A percentile compares a stretch with the other conserved stretches of the same genome.
These are phyloP conservation scores for Parnassius glacialis DNA, from an alignment of 2,888 invertebrate genomes.

Conservation along the genomic window DNA sequence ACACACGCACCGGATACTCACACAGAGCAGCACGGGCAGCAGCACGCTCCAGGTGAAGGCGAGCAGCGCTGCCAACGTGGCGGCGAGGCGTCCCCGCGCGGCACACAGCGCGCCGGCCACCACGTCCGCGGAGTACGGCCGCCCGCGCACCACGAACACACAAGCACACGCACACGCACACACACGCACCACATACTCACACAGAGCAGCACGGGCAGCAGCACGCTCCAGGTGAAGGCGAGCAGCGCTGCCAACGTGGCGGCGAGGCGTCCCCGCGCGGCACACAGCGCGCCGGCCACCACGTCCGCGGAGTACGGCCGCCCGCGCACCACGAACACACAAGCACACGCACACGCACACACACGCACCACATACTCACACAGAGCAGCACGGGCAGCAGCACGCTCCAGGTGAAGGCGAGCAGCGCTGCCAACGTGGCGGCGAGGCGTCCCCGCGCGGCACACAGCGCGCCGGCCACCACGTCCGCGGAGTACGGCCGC, in stretches of 20 bases:
- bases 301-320: conserved; percentile 74
- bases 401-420: conserved; percentile 94
- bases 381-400: too few relatives aligned
- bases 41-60: neutral
- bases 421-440: conserved; percentile 82
- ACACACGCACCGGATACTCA: too few relatives aligned
- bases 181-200: too few relatives aligned
- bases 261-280: conserved; percentile 46
- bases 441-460: conserved; percentile 22
- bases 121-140: conserved; percentile 76
- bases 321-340: conserved; percentile 92
- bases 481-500: conserved; percentile 78
- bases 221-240: neutral
- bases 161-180: conserved; percentile 68
- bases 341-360: conserved; percentile 58
- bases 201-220: neutral
- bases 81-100: conserved; percentile 47
- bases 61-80: conserved; percentile 84
- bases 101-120: conserved; percentile 54
- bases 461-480: too few relatives aligned
- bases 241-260: conserved; percentile 84
- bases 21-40: too few relatives aligned
- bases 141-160: conserved; percentile 90
- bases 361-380: too few relatives aligned
- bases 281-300: conserved; percentile 55